Base-by-base conservation (phyloP, 2,888 invertebrate genomes). In the Bombylius major region DNA sequence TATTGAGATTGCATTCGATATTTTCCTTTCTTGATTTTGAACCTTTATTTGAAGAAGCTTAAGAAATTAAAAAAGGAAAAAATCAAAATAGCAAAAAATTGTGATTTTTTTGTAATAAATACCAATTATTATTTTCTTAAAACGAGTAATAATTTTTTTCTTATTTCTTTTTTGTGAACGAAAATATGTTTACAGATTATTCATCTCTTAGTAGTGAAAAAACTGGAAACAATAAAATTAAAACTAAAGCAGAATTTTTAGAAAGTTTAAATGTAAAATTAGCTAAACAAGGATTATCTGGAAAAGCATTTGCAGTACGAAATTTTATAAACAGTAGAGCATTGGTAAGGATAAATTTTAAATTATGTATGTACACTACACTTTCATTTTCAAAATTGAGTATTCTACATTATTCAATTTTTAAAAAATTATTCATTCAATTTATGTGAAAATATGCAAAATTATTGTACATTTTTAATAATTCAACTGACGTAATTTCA, bases 181-280 rank as follows among this genome's bases (percentile, higher is more conserved):
- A 23, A 23, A 23, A 23, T 23, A 23, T 23, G 23, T 23, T 23
- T 23, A 45, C 51, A 59, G 59, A 51, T 57, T 55, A 54, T 42
- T 14, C 53, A 47, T 67, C 69, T 64, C 69, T 77, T 74, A 67
- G 74, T 74, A 66, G 73, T 66, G 50, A 66, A 64, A 67, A 67
- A 70, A 63, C 73, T 66, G 63, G 76, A 72, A 69, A 72, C 72
- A 67, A 70, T 60, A 67, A 72, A 61, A 65, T 71, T 56, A 73
- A 76, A 61, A 70, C 73, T 57, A 78, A 75, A 66, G 83, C 75
- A 75, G 79, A 82, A 69, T 89, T 89, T 72, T 75, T 89, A 53
- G 87, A 89, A 75, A 87, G 87, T 67, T 73, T 90, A 60, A 90
- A 90, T 65, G 87, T 87, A 13, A 89, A 88, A 65, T 74, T 91